Evolutionary conservation across 2,797 vertebrate species (phyloP), one percentile per base, ranked within the genome.

Genomic region (Molossus molossus): DNA sequence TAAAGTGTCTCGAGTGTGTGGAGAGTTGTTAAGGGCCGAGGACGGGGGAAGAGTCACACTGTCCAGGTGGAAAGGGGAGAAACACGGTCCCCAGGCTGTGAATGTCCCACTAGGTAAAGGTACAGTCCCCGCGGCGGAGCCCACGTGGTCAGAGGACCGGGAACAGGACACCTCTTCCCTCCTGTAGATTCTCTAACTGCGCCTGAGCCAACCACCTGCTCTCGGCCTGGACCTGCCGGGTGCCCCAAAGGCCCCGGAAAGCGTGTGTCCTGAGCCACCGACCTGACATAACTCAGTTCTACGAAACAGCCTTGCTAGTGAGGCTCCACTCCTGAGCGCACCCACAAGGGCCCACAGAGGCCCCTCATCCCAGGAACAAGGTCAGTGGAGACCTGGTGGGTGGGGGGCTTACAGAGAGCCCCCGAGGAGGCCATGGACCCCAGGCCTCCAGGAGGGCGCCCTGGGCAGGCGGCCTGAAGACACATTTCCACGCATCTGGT

Each of bases 401-500:
- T 40, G 40, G 40, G 40, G 40, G 40, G 40, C 40, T 40, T 3
- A 40, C 40, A 6, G 40, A 40, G 6, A 40, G 40, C 40, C 40
- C 40, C 40, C 40, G 6, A 9, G 65, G n/a, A 10, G n/a, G 27
- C 65, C 3, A 48, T 1, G 10, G 29, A 4, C 6, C 1, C 65
- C 8, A 2, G 0, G 13, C 2, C 48, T 18, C 17, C 2, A 33
- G 20, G 21, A n/a, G 21, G 14, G 9, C 0, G 17, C 27, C 17
- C 23, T 18, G 3, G 15, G 23, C 0, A 2, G 8, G 40, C 0
- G 1, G 8, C 53, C 62, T 5, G 0, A 0, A 2, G 65, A 55
- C 23, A 0, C 15, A 27, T 40, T 37, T 29, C 25, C 33, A 21
- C 10, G 33, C 25, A 15, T 18, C 79, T 1, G 6, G 37, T 5